phyloP scores from a whole-genome alignment of 2,113 vertebrate genomes.

The Anarrhichthys ocellatus region DNA sequence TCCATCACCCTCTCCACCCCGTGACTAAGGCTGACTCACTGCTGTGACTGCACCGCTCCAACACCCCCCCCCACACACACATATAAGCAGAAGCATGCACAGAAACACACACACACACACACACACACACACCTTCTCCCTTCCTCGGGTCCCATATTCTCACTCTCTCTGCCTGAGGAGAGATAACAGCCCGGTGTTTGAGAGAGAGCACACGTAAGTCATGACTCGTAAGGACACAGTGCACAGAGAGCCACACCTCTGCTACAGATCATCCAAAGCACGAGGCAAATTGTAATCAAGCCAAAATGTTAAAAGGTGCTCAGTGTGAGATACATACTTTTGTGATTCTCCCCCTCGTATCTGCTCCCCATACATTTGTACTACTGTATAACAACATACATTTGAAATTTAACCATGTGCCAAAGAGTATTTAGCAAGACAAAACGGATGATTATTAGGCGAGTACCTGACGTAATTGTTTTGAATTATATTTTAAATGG shows the following conservation, averaged over 20 bases:
- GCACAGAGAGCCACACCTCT: neutral
- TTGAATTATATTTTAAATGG: neutral
- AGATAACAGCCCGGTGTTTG: slow-evolving; percentile 49
- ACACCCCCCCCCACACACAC: slow-evolving; percentile 13
- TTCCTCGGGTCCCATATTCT: slow-evolving; percentile 45
- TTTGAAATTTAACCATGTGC: neutral
- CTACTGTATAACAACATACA: neutral
- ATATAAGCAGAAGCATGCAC: slow-evolving; percentile 35
- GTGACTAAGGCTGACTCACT: slow-evolving; percentile 78
- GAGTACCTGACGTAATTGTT: neutral
- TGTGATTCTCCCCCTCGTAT: neutral
- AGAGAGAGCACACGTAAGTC: slow-evolving; percentile 31
- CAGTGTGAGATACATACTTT: neutral
- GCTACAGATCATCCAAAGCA: neutral
- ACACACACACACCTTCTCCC: slow-evolving; percentile 7
- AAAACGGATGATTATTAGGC: neutral
- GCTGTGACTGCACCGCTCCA: slow-evolving; percentile 60
- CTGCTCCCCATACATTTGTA: neutral
- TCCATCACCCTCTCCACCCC: slow-evolving; percentile 63
- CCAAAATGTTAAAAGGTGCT: slow-evolving; percentile 19
- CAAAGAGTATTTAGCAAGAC: neutral
- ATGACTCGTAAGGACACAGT: neutral
- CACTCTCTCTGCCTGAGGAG: slow-evolving; percentile 49
- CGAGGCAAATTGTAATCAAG: neutral
- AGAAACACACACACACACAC: slow-evolving; percentile 8